These are phyloP conservation scores for Stomorhina lunata DNA, from an alignment of 2,888 invertebrate species.

Conservation along the genomic window DNA sequence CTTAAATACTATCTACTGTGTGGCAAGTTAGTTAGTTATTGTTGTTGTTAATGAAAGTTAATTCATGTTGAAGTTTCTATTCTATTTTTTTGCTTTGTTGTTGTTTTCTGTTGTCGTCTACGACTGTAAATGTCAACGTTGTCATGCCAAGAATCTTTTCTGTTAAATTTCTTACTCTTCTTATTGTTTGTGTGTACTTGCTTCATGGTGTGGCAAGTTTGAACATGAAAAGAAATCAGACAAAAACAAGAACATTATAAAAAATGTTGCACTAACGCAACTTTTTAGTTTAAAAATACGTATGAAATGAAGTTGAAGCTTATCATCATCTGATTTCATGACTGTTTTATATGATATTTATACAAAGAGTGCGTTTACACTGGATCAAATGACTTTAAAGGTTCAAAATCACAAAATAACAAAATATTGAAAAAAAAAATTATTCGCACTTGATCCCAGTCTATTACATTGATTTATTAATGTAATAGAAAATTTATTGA, in stretches of 20 bases:
- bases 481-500: too few species aligned
- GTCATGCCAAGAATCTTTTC: conserved; percentile 50
- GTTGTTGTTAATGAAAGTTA: conserved; percentile 46
- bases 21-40: conserved; percentile 32
- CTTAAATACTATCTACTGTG: conserved; percentile 20
- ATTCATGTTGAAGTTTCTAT: conserved; percentile 53
- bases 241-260: too few species aligned
- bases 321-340: conserved; percentile 43
- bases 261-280: conserved; percentile 48
- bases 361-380: not conserved
- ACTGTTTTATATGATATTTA: not conserved
- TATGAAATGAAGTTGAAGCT: conserved; percentile 39
- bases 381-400: too few species aligned
- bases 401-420: too few species aligned
- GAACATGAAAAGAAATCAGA: conserved; percentile 18
- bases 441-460: too few species aligned
- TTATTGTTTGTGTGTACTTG: not conserved
- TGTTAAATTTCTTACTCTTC: not conserved
- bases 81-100: not conserved
- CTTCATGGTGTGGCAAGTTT: conserved; percentile 23
- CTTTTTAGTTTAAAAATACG: conserved; percentile 39
- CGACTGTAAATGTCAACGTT: conserved; percentile 58
- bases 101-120: conserved; percentile 32
- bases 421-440: too few species aligned
- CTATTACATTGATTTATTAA: too few species aligned